phyloP scores from a whole-genome alignment of 2,113 vertebrate species.

The Bagarius yarrelli region DNA sequence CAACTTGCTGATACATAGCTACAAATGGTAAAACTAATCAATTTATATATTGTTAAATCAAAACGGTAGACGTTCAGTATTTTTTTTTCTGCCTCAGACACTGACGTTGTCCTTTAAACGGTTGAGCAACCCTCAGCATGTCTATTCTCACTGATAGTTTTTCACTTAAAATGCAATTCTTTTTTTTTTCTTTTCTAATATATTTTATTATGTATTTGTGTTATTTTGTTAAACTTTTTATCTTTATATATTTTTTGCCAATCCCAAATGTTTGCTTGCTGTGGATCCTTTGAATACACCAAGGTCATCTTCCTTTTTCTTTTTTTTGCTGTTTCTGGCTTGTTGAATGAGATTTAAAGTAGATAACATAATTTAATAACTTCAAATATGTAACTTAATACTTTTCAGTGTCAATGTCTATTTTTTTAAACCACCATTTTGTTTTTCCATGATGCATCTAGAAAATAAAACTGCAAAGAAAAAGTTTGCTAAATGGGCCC shows the following conservation, averaged over 20 bases:
- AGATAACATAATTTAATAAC: background rate
- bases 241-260: no score
- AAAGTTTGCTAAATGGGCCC: background rate
- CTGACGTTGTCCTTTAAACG: background rate
- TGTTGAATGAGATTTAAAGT: background rate
- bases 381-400: background rate
- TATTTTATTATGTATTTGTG: no score
- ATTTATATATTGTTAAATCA: background rate
- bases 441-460: background rate
- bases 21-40: background rate
- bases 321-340: background rate
- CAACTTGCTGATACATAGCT: background rate
- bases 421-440: background rate
- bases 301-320: no score
- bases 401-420: background rate
- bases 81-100: background rate
- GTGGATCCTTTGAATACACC: no score
- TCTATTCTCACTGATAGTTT: slow-evolving; percentile 12
- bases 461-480: background rate
- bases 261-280: no score
- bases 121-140: background rate
- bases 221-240: no score
- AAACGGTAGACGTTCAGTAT: background rate
- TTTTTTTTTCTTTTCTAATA: no score
- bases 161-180: background rate